A percentile compares a stretch with the other conserved stretches of the same genome.
These are phyloP conservation scores for Zygogramma bicolorata DNA, from an alignment of 2,888 invertebrate species.

Conservation along the genomic window DNA sequence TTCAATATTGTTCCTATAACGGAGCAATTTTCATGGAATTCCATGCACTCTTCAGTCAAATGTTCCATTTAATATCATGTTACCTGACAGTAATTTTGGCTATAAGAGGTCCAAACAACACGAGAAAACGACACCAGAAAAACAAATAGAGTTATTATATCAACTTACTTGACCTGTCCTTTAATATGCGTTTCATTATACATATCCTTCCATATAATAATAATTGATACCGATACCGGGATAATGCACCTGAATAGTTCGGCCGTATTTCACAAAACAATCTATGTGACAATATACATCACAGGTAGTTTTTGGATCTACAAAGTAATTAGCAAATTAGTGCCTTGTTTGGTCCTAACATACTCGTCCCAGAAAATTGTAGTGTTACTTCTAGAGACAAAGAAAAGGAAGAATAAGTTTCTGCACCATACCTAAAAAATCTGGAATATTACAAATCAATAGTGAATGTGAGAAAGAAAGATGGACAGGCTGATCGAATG, in stretches of 20 bases:
- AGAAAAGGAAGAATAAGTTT: slow-evolving; percentile 78
- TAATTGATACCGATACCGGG: slow-evolving; percentile 31
- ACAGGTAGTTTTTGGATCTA: slow-evolving; percentile 89
- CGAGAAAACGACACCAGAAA: slow-evolving; percentile 82
- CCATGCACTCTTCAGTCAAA: slow-evolving; percentile 91
- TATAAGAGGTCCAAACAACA: slow-evolving; percentile 85
- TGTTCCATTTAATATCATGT: slow-evolving; percentile 91
- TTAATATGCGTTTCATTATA: slow-evolving; percentile 87
- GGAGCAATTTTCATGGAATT: slow-evolving; percentile 90
- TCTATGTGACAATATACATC: slow-evolving; percentile 26
- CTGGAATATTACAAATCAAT: slow-evolving; percentile 57
- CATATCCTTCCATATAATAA: slow-evolving; percentile 79
- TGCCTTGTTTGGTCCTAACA: slow-evolving; percentile 90
- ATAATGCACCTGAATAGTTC: not conserved
- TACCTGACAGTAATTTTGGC: slow-evolving; percentile 93
- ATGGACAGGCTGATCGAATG: slow-evolving; percentile 83
- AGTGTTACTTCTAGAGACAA: slow-evolving; percentile 82
- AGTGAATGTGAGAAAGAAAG: slow-evolving; percentile 66
- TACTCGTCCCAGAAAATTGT: slow-evolving; percentile 84
- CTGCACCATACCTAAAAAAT: slow-evolving; percentile 62
- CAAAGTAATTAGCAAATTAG: slow-evolving; percentile 90
- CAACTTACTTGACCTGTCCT: slow-evolving; percentile 86
- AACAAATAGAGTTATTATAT: slow-evolving; percentile 80
- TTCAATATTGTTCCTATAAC: slow-evolving; percentile 74
- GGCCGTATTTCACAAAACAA: not conserved